Conservation (phyloP, 2,888 invertebrate genomes). For the Busseola fusca region DNA sequence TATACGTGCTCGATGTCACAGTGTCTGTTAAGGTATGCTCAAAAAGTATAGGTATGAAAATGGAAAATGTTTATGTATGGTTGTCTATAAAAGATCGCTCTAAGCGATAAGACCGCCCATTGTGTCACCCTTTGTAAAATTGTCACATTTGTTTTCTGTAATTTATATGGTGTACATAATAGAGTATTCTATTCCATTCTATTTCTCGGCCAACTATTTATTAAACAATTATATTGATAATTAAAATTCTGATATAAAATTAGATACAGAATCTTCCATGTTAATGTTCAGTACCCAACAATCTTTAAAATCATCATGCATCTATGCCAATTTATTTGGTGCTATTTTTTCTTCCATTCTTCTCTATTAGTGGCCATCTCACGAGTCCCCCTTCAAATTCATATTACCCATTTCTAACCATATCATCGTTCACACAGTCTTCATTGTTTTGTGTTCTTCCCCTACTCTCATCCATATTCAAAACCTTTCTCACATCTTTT, state of each 20-base stretch:
- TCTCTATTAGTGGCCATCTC: neutral
- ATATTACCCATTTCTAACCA: neutral
- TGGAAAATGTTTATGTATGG: no score
- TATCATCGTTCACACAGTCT: neutral
- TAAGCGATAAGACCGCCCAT: no score
- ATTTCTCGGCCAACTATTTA: neutral
- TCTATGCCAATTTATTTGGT: no score
- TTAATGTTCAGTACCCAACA: neutral
- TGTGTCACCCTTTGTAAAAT: no score
- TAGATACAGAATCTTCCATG: neutral
- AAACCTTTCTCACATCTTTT: neutral
- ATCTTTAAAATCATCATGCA: neutral
- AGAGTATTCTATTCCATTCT: no score
- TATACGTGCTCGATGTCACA: conserved; percentile 16
- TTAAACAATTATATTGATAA: neutral
- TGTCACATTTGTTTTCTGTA: no score
- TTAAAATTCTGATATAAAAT: neutral
- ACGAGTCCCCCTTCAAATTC: neutral
- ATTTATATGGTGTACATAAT: no score
- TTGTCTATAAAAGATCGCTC: no score
- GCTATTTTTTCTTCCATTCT: neutral
- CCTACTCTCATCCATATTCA: no score
- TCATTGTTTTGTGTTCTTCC: neutral
- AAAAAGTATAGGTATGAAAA: no score
- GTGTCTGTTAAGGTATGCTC: neutral